Evolutionary conservation across 2,113 vertebrate species (phyloP), one percentile per base, ranked within the genome.

Genomic region (Andinoacara biseriatus): DNA sequence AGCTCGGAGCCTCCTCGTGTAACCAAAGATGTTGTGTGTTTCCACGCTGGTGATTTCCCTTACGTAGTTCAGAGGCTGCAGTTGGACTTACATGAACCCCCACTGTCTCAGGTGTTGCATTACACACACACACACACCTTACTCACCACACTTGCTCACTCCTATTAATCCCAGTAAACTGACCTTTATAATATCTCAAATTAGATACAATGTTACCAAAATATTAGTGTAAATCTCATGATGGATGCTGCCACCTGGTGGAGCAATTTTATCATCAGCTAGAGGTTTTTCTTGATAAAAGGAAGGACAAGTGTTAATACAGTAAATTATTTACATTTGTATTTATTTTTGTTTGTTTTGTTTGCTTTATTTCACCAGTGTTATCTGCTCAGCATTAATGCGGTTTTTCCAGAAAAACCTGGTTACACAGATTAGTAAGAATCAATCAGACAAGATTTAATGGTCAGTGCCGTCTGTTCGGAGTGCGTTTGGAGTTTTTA

Each of bases 11-110:
- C 98, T 93, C 96, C 98, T 92, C 97, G 97, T 90, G 97, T 99
- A 94, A 99, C 98, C 97, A 99, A 99, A 99, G 98, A 99, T 87
- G 98, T 99, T 49, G 96, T 99, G 92, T 99, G 98, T 96, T 99
- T 99, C 95, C 98, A 99, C 67, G 98, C 98, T 59, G 97, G 95
- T 87, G 98, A 99, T 91, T 99, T 99, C 90, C 84, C 97, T 82
- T 96, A 99, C 67, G 98, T 99, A 24, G 98, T 98, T 87, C 97
- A 99, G 86, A 96, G 98, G 90, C 95, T 99, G 93, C 98, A 99
- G 78, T 91, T 99, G 91, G 98, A 99, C 90, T 95, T 99, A 81
- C 94, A 99, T 13, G 98, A 99, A 91, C 98, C 98, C 75, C 98
- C 98, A 0, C 95, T 99, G 74, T 99, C 98, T 60, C 98, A 99